Evolutionary conservation across 1,140 invertebrate species (phyloP), one percentile per base, ranked within the genome.

Genomic region (Drosophila aff.): DNA sequence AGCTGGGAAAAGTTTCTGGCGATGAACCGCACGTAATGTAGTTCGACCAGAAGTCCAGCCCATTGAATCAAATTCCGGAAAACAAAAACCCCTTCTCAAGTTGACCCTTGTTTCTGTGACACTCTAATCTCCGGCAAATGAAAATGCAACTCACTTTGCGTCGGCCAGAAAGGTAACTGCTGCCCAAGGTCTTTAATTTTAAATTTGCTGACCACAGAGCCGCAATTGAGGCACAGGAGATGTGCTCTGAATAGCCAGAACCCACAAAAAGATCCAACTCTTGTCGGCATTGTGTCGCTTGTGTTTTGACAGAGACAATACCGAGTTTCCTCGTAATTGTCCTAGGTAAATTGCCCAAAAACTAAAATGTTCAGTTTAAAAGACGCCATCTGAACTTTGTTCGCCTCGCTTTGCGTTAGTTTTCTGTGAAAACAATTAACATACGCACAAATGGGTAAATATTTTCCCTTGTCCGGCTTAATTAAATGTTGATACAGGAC

Each of bases 381-480:
- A 41, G 57, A 31, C 52, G 38, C 44, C 44, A 2, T 16, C 9
- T 16, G 9, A 11, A 9, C 33, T 31, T 33, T 52, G 28, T 69
- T 71, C 59, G 26, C 16, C 55, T 57, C 16, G 10, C n/a, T 36
- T 38, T 57, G 46, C 47, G 68, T 67, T 74, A 73, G 61, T 66
- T 46, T 40, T 67, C 40, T 75, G 46, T 69, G 46, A 49, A 66
- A 66, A 64, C 74, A 81, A 85, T 85, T 85, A 74, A 67, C 74
- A 79, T 52, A 76, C 52, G 52, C 79, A 75, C 67, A 79, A 82
- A 82, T 82, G 81, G 63, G 83, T 44, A 79, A 86, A 79, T 73
- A 80, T 68, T 79, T 82, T 80, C 57, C 8, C 31, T 46, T 33
- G 21, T 6, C 52, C n/a, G 40, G 52, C 58, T 58, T 77, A 79